Percentiles rank a stretch among this genome's conserved stretches.
Conservation (phyloP, 1,140 invertebrate genomes). For the Nephila pilipes region DNA sequence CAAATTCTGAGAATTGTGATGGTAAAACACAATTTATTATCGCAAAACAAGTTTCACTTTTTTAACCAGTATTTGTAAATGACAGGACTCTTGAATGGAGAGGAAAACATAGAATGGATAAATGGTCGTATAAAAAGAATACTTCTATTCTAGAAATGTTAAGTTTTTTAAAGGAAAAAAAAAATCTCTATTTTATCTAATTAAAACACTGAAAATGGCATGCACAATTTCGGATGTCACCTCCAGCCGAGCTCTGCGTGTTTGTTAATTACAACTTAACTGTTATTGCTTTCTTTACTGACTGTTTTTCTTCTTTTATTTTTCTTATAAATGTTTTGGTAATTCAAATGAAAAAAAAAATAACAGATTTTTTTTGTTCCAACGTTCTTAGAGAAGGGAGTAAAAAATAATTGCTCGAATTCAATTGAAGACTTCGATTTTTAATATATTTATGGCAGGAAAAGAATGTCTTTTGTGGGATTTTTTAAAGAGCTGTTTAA, state of each 20-base stretch:
- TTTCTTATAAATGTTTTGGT: not conserved
- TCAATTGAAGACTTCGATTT: slow-evolving; percentile 3
- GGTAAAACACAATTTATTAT: too few relatives aligned
- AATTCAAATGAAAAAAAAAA: not conserved
- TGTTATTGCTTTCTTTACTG: slow-evolving; percentile 33
- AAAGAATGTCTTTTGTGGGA: not conserved
- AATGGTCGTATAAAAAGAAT: not conserved
- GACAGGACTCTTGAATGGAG: not conserved
- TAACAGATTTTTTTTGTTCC: not conserved
- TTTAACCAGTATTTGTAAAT: slow-evolving; percentile 9
- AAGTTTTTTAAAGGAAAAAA: not conserved
- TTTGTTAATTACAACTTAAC: slow-evolving; percentile 48
- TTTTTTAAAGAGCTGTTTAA: not conserved
- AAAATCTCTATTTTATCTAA: slow-evolving; percentile 24
- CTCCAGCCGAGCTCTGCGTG: not conserved
- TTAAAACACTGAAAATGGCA: slow-evolving; percentile 21
- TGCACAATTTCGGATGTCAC: slow-evolving; percentile 10
- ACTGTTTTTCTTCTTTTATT: not conserved
- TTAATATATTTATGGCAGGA: not conserved
- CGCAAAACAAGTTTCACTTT: not conserved
- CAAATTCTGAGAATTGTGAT: too few relatives aligned
- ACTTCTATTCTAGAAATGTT: not conserved
- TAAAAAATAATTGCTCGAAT: not conserved
- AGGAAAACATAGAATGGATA: not conserved
- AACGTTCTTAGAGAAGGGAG: not conserved